These are phyloP conservation scores for Sitophilus oryzae DNA, from an alignment of 1,140 invertebrate genomes.

Conservation along the genomic window DNA sequence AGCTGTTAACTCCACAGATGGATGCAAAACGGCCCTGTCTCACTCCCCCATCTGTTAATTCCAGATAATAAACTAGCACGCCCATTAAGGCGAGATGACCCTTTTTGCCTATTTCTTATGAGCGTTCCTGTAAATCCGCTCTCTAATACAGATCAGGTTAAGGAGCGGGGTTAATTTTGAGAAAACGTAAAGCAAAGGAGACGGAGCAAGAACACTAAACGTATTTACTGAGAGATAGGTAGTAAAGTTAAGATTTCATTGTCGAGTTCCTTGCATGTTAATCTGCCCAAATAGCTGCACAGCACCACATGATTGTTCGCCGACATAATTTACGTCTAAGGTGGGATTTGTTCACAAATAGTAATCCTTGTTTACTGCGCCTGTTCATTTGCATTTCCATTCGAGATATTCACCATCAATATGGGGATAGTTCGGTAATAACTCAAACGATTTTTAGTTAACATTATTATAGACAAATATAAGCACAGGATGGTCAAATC, in stretches of 20 bases:
- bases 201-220: slow-evolving; percentile 29
- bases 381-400: slow-evolving; percentile 37
- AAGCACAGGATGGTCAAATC: too few species aligned
- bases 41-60: too few species aligned
- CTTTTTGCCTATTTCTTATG: background rate
- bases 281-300: slow-evolving; percentile 36
- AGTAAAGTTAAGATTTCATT: slow-evolving; percentile 38
- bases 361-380: slow-evolving; percentile 36
- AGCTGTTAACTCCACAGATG: too few species aligned
- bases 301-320: slow-evolving; percentile 41
- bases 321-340: slow-evolving; percentile 42
- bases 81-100: background rate
- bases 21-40: too few species aligned
- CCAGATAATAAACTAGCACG: background rate
- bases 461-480: slow-evolving; percentile 16
- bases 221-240: slow-evolving; percentile 37
- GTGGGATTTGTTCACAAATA: slow-evolving; percentile 39
- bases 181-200: too few species aligned
- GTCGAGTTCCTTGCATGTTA: slow-evolving; percentile 39
- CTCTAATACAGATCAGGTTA: background rate
- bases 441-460: slow-evolving; percentile 6
- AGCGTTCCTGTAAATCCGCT: background rate
- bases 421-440: slow-evolving; percentile 26
- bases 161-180: slow-evolving; percentile 11
- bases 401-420: slow-evolving; percentile 30